A percentile compares a stretch with the other conserved stretches of the same genome.
These are phyloP conservation scores for Tauraco hartlaubi DNA, from an alignment of 2,797 vertebrate species.

Conservation along the genomic window DNA sequence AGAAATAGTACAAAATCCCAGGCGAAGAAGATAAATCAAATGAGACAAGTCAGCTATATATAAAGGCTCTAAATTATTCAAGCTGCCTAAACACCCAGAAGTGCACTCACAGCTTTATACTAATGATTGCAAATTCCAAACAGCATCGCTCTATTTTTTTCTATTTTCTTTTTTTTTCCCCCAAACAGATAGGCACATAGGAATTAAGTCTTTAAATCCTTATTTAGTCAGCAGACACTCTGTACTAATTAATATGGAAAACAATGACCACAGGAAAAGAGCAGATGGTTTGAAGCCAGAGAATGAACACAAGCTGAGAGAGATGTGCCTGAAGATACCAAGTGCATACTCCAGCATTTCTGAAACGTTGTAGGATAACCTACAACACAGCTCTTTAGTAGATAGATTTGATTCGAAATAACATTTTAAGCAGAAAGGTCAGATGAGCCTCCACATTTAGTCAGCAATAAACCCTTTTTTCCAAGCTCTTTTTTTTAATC, in stretches of 20 bases:
- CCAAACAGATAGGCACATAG: not conserved
- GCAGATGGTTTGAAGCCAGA: slow-evolving; percentile 32
- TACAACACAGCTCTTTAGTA: not conserved
- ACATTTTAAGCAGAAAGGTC: slow-evolving; percentile 49
- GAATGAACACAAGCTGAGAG: not conserved
- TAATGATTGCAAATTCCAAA: slow-evolving; percentile 60
- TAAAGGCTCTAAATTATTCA: slow-evolving; percentile 66
- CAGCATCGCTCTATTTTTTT: not conserved
- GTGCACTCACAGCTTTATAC: slow-evolving; percentile 43
- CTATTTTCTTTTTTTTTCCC: not conserved
- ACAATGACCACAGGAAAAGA: slow-evolving; percentile 44
- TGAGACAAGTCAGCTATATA: slow-evolving; percentile 65
- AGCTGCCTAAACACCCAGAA: slow-evolving; percentile 66
- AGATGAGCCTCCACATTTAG: not conserved
- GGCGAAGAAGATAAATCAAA: slow-evolving; percentile 55
- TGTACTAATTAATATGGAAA: slow-evolving; percentile 52
- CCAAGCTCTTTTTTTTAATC: not conserved
- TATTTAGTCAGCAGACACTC: slow-evolving; percentile 46
- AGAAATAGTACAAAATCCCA: slow-evolving; percentile 52
- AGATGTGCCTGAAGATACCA: not conserved
- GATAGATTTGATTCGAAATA: not conserved
- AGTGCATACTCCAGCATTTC: not conserved
- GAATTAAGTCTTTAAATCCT: slow-evolving; percentile 51
- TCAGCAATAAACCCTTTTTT: slow-evolving; percentile 4
- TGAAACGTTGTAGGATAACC: not conserved